Percentiles rank a stretch among this genome's conserved stretches.
Conservation (phyloP, 2,888 invertebrate species). For the Torymus texanus region DNA sequence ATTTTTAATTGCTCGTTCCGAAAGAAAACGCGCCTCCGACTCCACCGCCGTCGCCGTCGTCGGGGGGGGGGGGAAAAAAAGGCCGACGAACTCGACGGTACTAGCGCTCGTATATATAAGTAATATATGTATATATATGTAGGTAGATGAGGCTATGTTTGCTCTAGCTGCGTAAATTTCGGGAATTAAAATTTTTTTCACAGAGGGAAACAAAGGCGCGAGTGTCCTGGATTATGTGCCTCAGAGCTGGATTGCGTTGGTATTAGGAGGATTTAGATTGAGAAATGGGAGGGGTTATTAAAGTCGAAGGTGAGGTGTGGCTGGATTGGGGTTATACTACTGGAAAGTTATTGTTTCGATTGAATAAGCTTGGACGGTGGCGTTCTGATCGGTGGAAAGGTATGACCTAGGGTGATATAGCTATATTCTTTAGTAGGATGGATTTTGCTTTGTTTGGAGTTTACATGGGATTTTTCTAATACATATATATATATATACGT, state of each 20-base stretch:
- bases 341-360: too few relatives aligned
- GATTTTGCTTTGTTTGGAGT: too few relatives aligned
- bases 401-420: too few relatives aligned
- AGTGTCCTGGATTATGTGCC: not conserved
- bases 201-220: not conserved
- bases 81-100: not conserved
- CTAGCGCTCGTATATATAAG: not conserved
- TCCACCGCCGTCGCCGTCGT: too few relatives aligned
- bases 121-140: not conserved
- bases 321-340: too few relatives aligned
- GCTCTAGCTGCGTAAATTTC: conserved; percentile 15
- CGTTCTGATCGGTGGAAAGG: too few relatives aligned
- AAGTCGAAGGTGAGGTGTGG: not conserved
- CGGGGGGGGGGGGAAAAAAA: not conserved
- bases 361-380: too few relatives aligned
- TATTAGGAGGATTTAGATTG: conserved; percentile 19
- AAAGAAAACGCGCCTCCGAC: not conserved
- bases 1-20: conserved; percentile 64
- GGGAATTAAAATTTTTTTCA: conserved; percentile 27
- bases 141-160: not conserved
- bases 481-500: too few relatives aligned
- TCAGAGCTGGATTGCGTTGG: not conserved
- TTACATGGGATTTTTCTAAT: too few relatives aligned
- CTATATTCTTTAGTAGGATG: too few relatives aligned
- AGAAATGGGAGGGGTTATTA: conserved; percentile 9